Base-by-base conservation (phyloP, 2,797 vertebrate genomes). In the Sebastes cheni region DNA sequence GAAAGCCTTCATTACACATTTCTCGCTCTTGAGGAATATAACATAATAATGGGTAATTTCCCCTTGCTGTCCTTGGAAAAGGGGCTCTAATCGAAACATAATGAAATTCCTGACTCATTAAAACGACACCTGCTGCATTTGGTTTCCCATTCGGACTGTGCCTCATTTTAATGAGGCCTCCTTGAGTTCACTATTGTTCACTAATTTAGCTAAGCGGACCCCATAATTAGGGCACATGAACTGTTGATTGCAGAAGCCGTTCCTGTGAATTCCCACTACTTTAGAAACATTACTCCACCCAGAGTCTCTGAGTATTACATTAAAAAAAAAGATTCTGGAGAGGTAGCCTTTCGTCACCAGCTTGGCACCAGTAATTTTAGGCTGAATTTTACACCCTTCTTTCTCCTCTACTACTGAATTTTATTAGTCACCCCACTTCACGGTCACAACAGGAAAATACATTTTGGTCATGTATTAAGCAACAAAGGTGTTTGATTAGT, bases 91-190 rank as follows among this genome's bases (percentile, higher is more conserved):
- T 32, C 1, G 4, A 74, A 77, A 56, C 11, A 29, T 27, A 29
- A 67, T 64, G 60, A 12, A 18, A 30, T 62, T 30, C 1, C 42
- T 59, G 50, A 81, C 27, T 87, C 81, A 75, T 79, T 27, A 60
- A 32, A 39, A 14, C 11, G 25, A 20, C 32, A 34, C 18, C 27
- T 18, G n/a, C 68, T 62, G 22, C 5, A 10, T 52, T 79, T 46
- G 42, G 39, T 79, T 87, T 82, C 36, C 36, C 9, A 0, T 72
- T 54, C 54, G 7, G 65, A 9, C 8, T 64, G 12, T 52, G 50
- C 8, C 3, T 52, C 6, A 55, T 70, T 65, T 34, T 30, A 74
- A 66, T n/a, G 50, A 50, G 13, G n/a, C 11, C 2, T 39, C 39
- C 12, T 67, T 14, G 54, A 70, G 27, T n/a, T 59, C 2, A 14